A percentile compares a stretch with the other conserved stretches of the same genome.
These are phyloP conservation scores for Danio tinwini DNA, from an alignment of 2,797 vertebrate species.

Conservation along the genomic window DNA sequence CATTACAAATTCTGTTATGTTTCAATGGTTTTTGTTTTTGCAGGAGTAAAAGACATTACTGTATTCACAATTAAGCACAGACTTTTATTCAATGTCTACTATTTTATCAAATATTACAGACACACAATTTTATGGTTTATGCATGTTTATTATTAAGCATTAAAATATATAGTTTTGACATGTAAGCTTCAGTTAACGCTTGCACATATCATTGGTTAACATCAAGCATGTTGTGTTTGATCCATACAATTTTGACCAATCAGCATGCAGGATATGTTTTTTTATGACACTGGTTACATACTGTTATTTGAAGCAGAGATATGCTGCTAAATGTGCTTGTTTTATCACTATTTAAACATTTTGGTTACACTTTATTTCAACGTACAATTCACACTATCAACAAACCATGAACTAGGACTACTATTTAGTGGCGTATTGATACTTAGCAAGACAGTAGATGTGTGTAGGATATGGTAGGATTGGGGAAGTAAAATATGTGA, in stretches of 20 bases:
- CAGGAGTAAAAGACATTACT: neutral
- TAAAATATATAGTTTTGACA: neutral
- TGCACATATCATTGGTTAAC: neutral
- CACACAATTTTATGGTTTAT: slow-evolving; percentile 12
- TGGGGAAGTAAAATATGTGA: too few species aligned
- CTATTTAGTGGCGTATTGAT: too few species aligned
- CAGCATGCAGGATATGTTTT: neutral
- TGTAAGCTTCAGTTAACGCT: neutral
- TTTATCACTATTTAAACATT: neutral
- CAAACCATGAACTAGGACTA: too few species aligned
- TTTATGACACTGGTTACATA: neutral
- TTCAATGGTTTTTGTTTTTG: too few species aligned
- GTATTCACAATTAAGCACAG: neutral
- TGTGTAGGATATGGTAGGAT: too few species aligned
- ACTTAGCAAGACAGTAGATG: too few species aligned
- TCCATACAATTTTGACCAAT: neutral
- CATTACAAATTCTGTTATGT: too few species aligned
- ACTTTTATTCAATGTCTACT: neutral
- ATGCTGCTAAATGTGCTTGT: neutral
- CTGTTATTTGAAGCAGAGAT: neutral
- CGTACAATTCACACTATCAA: too few species aligned
- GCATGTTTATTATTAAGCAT: neutral
- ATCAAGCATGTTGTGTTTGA: neutral
- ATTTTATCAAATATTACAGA: neutral
- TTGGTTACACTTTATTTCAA: too few species aligned